phyloP scores from a whole-genome alignment of 2,113 vertebrate species.

The Hassar affinis region DNA sequence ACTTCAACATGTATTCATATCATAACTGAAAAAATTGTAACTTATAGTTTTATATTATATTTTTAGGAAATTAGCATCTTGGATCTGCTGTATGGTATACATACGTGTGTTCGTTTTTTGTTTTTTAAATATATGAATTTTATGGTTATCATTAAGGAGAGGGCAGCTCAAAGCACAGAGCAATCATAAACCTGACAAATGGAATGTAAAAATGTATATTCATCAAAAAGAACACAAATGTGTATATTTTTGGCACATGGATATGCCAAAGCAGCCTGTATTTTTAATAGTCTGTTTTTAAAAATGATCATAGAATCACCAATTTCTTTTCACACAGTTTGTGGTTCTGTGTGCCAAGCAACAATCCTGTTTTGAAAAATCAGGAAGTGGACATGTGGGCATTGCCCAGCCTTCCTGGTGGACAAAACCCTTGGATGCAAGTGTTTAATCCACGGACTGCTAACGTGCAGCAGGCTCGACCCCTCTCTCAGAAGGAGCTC shows the following conservation, averaged over 20 bases:
- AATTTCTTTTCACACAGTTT: slow-evolving; percentile 43
- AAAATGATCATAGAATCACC: slow-evolving; percentile 25
- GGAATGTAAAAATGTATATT: slow-evolving; percentile 66
- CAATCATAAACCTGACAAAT: slow-evolving; percentile 58
- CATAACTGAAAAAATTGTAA: slow-evolving; percentile 45
- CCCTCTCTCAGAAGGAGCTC: not conserved
- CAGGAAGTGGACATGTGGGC: slow-evolving; percentile 20
- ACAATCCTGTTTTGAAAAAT: slow-evolving; percentile 10
- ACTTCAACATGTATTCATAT: slow-evolving; percentile 42
- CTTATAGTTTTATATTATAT: slow-evolving; percentile 61
- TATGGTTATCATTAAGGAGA: slow-evolving; percentile 76
- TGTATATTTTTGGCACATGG: slow-evolving; percentile 55
- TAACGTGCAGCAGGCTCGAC: not conserved
- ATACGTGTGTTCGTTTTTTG: slow-evolving; percentile 50
- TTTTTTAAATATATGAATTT: slow-evolving; percentile 62
- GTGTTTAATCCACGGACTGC: not conserved
- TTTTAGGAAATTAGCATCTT: slow-evolving; percentile 58
- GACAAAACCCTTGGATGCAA: not conserved
- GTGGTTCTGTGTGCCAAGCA: slow-evolving; percentile 34
- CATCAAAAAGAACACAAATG: slow-evolving; percentile 46
- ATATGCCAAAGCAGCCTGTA: slow-evolving; percentile 56
- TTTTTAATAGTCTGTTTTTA: slow-evolving; percentile 49
- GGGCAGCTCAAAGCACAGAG: slow-evolving; percentile 69
- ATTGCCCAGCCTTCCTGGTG: not conserved
- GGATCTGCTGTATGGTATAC: slow-evolving; percentile 72